Base-by-base conservation (phyloP, 2,797 vertebrate genomes). In the Myoxocephalus aenaeus region DNA sequence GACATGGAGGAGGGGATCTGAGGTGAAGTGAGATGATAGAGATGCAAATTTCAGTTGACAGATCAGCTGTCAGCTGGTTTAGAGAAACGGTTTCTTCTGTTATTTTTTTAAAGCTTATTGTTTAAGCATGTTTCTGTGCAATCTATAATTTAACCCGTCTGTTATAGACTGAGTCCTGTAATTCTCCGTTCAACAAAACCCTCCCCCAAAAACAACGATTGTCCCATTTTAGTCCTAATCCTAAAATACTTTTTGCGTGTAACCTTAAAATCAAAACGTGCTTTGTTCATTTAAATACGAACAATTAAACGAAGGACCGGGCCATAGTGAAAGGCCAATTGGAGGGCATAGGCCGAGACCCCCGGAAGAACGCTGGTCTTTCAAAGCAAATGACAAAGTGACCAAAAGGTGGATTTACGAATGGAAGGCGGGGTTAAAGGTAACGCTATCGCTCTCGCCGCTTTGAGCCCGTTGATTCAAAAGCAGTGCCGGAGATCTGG, bases 1-100 rank as follows among this genome's bases (percentile, higher is more conserved):
- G 82, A 82, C 81, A 80, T 1, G 67, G 68, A 79, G 80, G 75
- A 80, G 76, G 69, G 20, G 65, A 79, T 85, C 67, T 68, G 69
- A 81, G 73, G 61, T 81, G 66, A 65, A 65, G 57, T 62, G 65
- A 87, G 80, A 58, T 75, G 74, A 79, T 34, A 46, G 22, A 79
- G 58, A 72, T 67, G 72, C 61, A 80, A 65, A 75, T 79, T 73
- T 62, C 42, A n/a, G 22, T 42, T 81, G 88, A 88, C 81, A 70
- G 66, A 83, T 79, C 2, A 53, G 56, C 71, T 67, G 44, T 70
- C 61, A 44, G 2, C 50, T 57, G 32, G 67, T 29, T 63, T 11
- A 77, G 29, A 46, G 46, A 50, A 67, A 62, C 12, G 57, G 14
- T 38, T 62, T 66, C 38, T 57, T 4, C 57, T 62, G 54, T 40